These are phyloP conservation scores for Cantharis flavilabris DNA, from an alignment of 2,888 invertebrate species.

Conservation along the genomic window DNA sequence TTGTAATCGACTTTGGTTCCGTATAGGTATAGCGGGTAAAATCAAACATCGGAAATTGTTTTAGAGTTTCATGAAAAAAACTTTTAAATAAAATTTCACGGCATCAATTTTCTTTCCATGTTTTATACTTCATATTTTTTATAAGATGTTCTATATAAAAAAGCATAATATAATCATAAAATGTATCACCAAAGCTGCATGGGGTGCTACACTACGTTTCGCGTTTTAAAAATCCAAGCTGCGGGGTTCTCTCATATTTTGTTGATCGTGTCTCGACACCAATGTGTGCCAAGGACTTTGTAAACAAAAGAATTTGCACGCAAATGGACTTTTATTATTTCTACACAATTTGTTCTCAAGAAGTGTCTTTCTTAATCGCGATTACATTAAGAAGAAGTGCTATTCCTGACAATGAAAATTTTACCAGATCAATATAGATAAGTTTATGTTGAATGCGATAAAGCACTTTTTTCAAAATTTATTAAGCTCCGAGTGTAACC, in stretches of 20 bases:
- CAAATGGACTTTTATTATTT: conserved; percentile 23
- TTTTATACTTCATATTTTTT: conserved; percentile 2
- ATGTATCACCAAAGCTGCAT: conserved; percentile 1
- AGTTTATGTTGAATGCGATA: not conserved
- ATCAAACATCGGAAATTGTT: not conserved
- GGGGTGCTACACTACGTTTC: conserved; percentile 8
- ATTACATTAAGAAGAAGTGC: conserved; percentile 7
- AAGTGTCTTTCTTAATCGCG: conserved; percentile 15
- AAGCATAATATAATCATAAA: conserved; percentile 1
- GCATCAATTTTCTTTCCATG: not conserved
- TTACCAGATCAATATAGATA: not conserved
- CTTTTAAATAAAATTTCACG: not conserved
- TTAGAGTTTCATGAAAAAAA: not conserved
- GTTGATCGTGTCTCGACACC: conserved; percentile 8
- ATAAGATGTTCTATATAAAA: conserved; percentile 1
- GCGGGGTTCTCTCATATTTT: conserved; percentile 1
- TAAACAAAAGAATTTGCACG: conserved; percentile 9
- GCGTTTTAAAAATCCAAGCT: conserved; percentile 2
- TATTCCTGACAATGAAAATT: conserved; percentile 2
- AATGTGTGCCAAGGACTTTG: conserved; percentile 10
- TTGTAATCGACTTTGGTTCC: no score
- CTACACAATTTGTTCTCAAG: conserved; percentile 13
- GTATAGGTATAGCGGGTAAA: not conserved
- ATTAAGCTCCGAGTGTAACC: not conserved
- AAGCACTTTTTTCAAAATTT: not conserved